Base-by-base conservation (phyloP, 2,113 vertebrate species). In the Rattus norvegicus region DNA sequence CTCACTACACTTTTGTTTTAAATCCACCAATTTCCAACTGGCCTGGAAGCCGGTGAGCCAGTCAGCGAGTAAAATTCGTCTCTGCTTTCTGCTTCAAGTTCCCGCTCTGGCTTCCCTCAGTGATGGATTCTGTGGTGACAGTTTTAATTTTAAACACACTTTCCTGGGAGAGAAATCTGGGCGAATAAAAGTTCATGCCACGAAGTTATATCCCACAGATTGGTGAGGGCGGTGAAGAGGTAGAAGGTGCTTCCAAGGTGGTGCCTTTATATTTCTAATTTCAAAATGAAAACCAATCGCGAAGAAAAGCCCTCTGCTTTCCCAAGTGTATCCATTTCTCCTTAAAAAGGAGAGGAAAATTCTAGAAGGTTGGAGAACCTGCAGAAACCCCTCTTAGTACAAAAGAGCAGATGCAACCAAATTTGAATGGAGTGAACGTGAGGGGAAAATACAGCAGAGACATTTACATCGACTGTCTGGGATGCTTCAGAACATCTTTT, bases 181-280 rank as follows among this genome's bases (percentile, higher is more conserved):
- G 59, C 75, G 93, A 56, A 1, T 96, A 85, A 80, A 96, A 85
- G 63, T 93, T 70, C 59, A 22, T 61, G 72, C 61, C 49, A 49
- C 7, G 17, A 75, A 67, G 83, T 52, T 59, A 4, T 69, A 43
- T 59, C 33, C 49, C 36, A 0, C 4, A 33, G 63, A 33, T 11
- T 79, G 65, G 73, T 52, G 76, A 86, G 73, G 39, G 36, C 30
- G 43, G 49, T 52, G 70, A 69, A 3, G 63, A 70, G 69, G 88
- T 61, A 19, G 88, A 77, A 11, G 77, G 52, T 7, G 1, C 22
- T 96, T 61, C 20, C n/a, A 70, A 84, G 49, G 20, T n/a, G 54
- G 86, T 84, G 30, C 5, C 7, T 69, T 20, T 89, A 13, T n/a
- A 54, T 72, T 92, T 88, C 28, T 26, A 90, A 20, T 49, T 93